Conservation (phyloP, 2,888 invertebrate species). For the Serripes groenlandicus region DNA sequence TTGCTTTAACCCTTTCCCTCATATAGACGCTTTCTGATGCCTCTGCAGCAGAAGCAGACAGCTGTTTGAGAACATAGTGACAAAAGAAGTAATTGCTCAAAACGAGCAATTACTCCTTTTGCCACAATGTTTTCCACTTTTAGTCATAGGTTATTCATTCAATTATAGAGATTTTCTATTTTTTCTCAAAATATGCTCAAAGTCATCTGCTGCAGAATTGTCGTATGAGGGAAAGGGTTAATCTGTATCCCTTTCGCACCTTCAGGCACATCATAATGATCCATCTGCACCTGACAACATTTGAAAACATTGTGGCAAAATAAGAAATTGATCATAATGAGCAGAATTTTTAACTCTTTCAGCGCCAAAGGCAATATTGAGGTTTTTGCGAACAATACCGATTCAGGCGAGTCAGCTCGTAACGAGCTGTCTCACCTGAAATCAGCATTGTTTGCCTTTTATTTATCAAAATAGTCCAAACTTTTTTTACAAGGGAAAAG, state of each 20-base stretch:
- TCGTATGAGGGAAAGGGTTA: background rate
- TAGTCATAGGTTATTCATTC: background rate
- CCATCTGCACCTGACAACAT: background rate
- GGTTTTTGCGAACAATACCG: too few relatives aligned
- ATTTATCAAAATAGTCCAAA: too few relatives aligned
- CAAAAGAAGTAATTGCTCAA: background rate
- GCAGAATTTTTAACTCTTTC: too few relatives aligned
- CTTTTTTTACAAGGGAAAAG: too few relatives aligned
- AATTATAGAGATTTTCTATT: background rate
- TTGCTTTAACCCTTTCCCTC: background rate
- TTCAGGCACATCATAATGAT: background rate
- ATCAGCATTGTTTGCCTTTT: too few relatives aligned
- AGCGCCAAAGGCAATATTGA: too few relatives aligned
- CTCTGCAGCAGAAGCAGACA: background rate
- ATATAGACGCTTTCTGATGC: background rate
- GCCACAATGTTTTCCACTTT: background rate
- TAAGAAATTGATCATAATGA: background rate
- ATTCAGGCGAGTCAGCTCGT: too few relatives aligned
- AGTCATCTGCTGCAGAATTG: background rate
- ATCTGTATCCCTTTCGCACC: background rate
- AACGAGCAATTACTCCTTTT: background rate
- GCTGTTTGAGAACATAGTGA: background rate
- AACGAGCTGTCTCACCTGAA: too few relatives aligned
- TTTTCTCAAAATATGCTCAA: background rate
- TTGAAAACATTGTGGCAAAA: conserved; percentile 1